Evolutionary conservation across 1,140 invertebrate species (phyloP).

Genomic region (Hetaerina americana): DNA sequence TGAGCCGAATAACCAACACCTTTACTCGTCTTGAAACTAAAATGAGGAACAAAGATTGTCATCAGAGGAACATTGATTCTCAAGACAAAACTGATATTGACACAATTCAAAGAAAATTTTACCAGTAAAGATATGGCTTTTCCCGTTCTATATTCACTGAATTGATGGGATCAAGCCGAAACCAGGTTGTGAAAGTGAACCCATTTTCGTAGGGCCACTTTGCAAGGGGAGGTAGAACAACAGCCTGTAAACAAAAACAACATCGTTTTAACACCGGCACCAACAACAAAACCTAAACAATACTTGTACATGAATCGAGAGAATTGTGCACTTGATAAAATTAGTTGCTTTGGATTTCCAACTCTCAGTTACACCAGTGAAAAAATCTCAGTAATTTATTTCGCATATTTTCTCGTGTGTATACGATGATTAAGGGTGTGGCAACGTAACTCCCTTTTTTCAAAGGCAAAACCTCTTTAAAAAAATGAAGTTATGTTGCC

Average conservation of each 20-base stretch:
- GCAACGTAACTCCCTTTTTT: no score
- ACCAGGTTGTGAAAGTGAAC: conserved; percentile 99
- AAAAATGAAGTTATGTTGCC: no score
- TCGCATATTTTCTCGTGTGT: no score
- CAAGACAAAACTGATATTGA: background rate
- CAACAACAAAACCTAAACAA: no score
- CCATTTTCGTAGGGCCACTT: conserved; percentile 98
- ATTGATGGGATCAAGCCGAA: conserved; percentile 94
- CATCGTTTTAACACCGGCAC: no score
- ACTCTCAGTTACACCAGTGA: no score
- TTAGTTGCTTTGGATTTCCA: no score
- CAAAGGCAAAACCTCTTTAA: no score
- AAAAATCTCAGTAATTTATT: no score
- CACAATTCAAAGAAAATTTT: conserved; percentile 37
- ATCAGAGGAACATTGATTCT: background rate
- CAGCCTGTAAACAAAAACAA: conserved; percentile 49
- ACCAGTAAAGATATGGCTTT: conserved; percentile 97
- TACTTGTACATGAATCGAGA: background rate
- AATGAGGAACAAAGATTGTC: background rate
- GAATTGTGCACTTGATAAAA: background rate
- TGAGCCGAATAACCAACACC: conserved; percentile 98
- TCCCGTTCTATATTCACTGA: conserved; percentile 97
- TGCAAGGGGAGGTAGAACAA: conserved; percentile 89
- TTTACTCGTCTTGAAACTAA: conserved; percentile 96
- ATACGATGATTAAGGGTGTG: no score